phyloP scores from a whole-genome alignment of 2,797 vertebrate species.

The Meda fulgida region DNA sequence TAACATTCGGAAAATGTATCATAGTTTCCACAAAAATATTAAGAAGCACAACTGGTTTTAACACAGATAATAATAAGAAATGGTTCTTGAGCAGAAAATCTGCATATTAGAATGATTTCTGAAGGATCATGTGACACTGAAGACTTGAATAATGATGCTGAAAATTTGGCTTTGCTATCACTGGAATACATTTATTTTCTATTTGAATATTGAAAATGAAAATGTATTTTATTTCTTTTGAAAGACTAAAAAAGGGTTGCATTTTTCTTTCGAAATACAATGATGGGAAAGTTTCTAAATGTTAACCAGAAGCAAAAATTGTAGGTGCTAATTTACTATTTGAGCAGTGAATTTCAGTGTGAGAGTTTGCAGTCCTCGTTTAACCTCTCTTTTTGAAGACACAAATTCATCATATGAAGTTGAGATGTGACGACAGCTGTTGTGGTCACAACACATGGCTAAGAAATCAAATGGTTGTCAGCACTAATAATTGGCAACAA shows the following conservation, averaged over 20 bases:
- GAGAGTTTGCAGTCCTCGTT: not conserved
- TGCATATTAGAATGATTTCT: not conserved
- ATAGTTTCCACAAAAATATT: not conserved
- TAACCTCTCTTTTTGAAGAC: not conserved
- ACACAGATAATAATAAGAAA: not conserved
- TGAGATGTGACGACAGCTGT: constrained; percentile 15
- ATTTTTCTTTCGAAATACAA: not conserved
- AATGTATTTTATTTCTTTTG: not conserved
- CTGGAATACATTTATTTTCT: not conserved
- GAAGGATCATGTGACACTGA: not conserved
- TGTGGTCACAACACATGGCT: constrained; percentile 11
- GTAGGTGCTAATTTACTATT: not conserved
- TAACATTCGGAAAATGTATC: not conserved
- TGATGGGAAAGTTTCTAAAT: not conserved
- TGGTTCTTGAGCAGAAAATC: not conserved
- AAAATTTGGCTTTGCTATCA: not conserved
- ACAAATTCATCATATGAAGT: constrained; percentile 2
- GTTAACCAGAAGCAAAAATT: not conserved
- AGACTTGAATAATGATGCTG: not conserved
- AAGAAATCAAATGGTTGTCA: constrained; percentile 52
- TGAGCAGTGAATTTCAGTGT: not conserved
- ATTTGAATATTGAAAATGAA: no score
- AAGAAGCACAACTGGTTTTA: not conserved
- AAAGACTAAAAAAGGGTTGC: not conserved
- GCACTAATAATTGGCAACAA: constrained; percentile 43